Evolutionary conservation across 2,797 vertebrate genomes (phyloP).

Genomic region (Manis javanica): DNA sequence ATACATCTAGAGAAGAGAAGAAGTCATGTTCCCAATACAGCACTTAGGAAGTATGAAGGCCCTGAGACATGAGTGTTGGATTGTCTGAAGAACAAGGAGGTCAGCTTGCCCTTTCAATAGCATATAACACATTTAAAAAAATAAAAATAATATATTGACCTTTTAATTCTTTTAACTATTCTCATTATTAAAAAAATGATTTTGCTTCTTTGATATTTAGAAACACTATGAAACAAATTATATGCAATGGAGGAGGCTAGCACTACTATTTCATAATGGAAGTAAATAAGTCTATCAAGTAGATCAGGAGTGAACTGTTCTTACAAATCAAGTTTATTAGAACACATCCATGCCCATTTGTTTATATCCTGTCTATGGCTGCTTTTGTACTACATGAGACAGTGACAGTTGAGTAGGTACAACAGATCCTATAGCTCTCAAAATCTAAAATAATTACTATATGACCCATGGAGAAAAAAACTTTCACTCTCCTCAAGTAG

Average conservation of each 20-base stretch:
- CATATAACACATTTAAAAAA: neutral
- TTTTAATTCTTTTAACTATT: neutral
- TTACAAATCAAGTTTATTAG: neutral
- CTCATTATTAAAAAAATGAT: constrained; percentile 36
- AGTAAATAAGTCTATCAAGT: neutral
- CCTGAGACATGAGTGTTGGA: neutral
- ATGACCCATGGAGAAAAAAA: neutral
- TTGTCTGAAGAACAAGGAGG: neutral
- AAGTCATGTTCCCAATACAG: neutral
- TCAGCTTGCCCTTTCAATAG: neutral
- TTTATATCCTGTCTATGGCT: neutral
- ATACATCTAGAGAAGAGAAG: neutral
- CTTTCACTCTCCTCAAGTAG: neutral
- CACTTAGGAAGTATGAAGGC: neutral
- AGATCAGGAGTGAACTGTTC: neutral
- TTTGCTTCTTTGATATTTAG: neutral
- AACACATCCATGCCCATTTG: neutral
- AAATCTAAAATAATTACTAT: neutral
- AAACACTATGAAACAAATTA: neutral
- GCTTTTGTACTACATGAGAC: neutral
- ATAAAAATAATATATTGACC: neutral
- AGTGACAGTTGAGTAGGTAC: neutral
- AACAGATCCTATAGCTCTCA: neutral
- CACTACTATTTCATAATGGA: neutral
- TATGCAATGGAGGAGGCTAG: neutral